Conservation (phyloP, 2,113 vertebrate species). For the Equus przewalskii region DNA sequence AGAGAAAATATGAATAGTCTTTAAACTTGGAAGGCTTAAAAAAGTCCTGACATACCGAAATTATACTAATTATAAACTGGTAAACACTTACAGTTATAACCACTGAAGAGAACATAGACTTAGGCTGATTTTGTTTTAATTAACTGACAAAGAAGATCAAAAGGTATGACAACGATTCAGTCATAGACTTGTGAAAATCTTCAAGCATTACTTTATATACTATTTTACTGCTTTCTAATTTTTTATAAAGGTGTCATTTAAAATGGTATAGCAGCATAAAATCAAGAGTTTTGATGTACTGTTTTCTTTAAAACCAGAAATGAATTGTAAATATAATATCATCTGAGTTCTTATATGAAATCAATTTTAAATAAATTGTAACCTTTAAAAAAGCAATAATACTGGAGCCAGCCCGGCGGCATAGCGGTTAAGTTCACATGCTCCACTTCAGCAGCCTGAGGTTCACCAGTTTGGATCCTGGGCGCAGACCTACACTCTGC, state of each 20-base stretch:
- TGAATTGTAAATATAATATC: background rate
- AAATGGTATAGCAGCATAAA: constrained; percentile 4
- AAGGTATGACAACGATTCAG: background rate
- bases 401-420: background rate
- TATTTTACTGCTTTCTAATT: background rate
- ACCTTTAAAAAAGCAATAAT: background rate
- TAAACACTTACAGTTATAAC: background rate
- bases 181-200: background rate
- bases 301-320: constrained; percentile 6
- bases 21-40: background rate
- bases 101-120: background rate
- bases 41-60: background rate
- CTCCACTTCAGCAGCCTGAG: no score
- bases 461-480: no score
- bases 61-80: background rate
- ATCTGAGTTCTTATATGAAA: constrained; percentile 40
- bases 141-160: constrained; percentile 36
- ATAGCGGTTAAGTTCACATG: no score
- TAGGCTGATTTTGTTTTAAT: constrained; percentile 11
- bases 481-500: no score
- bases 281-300: background rate
- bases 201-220: background rate
- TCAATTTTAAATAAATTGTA: constrained; percentile 37
- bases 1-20: background rate
- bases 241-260: background rate